Evolutionary conservation across 2,797 vertebrate genomes (phyloP), one percentile per base, ranked within the genome.

Genomic region (Malacoraja senta): DNA sequence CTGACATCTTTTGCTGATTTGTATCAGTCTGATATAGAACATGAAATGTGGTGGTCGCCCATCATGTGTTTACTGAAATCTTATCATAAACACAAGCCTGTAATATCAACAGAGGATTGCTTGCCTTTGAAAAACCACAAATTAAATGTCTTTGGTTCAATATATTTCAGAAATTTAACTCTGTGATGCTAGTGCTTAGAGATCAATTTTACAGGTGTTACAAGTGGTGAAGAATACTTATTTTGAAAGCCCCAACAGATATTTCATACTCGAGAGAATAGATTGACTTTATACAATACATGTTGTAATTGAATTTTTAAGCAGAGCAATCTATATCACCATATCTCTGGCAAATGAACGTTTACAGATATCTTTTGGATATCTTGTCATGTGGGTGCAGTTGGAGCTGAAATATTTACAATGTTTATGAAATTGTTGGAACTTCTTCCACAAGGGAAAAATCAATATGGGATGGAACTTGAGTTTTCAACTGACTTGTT

Each of bases 361-460:
- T n/a, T 12, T 68, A 12, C 65, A 68, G 65, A 68, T 68, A 68
- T 68, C 10, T 91, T 91, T 63, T 91, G 21, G 38, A 17, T 26
- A 38, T 71, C 86, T 91, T 72, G 1, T 17, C 32, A 91, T 71
- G 10, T 91, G 10, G n/a, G 15, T 26, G 1, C 38, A 68, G 71
- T 71, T 72, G 88, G 63, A 71, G 88, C n/a, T 91, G 88, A 91
- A 91, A 91, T 91, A 19, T 72, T 19, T 26, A 26, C 88, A 68
- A 63, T 71, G 88, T 19, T 91, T n/a, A 63, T 38, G 68, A 72
- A 32, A 91, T 72, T 91, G 35, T 44, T 91, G 35, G 21, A 71
- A 44, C 68, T 17, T 38, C 63, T 9, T 71, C 88, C 71, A 19
- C 26, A 61, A 84, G 58, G 3, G 21, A 35, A 81, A 88, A 91